phyloP scores from a whole-genome alignment of 2,888 invertebrate species.

The Zele albiditarsus region DNA sequence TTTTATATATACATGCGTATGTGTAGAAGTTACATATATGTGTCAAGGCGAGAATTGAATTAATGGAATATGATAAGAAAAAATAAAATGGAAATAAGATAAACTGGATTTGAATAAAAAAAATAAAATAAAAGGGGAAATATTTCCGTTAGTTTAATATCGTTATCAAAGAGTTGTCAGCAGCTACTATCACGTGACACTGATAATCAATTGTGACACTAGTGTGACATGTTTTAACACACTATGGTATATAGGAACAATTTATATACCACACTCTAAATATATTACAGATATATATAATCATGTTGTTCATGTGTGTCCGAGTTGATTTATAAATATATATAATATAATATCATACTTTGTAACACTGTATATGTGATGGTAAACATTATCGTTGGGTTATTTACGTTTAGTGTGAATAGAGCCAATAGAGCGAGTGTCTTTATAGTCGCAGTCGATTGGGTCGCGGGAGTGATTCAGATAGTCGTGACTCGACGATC shows the following conservation, averaged over 20 bases:
- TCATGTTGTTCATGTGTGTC: neutral
- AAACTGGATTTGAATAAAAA: neutral
- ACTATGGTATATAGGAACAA: neutral
- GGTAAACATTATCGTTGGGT: slow-evolving; percentile 18
- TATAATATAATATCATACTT: neutral
- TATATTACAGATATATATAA: neutral
- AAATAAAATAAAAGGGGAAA: neutral
- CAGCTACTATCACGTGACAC: neutral
- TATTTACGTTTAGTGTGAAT: slow-evolving; percentile 34
- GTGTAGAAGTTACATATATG: slow-evolving; percentile 3
- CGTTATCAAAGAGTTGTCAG: neutral
- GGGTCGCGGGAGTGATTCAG: slow-evolving; percentile 39
- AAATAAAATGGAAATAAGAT: neutral
- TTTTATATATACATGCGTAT: neutral
- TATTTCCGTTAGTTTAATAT: neutral
- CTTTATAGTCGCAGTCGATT: slow-evolving; percentile 35
- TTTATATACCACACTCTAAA: neutral
- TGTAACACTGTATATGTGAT: neutral
- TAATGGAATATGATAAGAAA: neutral
- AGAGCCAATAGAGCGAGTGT: slow-evolving; percentile 29
- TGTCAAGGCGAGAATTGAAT: neutral
- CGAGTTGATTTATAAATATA: neutral
- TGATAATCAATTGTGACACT: slow-evolving; percentile 3
- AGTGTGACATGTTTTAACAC: neutral
- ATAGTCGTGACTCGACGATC: slow-evolving; percentile 42